Conservation (phyloP, 2,113 vertebrate genomes). For the Hydrochoerus hydrochaeris region DNA sequence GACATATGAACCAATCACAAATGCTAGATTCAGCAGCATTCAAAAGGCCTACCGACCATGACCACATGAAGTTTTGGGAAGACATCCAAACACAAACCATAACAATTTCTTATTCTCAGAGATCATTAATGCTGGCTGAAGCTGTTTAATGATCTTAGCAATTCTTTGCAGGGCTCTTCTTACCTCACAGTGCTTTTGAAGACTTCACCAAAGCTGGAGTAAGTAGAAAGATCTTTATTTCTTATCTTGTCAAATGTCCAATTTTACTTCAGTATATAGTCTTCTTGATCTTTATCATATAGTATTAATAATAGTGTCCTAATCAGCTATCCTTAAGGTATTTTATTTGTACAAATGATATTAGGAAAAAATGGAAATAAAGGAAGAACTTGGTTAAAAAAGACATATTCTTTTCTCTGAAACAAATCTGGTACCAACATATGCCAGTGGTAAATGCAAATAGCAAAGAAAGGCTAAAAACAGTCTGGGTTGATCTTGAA, state of each 20-base stretch:
- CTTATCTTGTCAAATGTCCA: background rate
- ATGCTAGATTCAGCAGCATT: too few species aligned
- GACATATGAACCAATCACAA: too few species aligned
- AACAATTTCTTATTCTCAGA: background rate
- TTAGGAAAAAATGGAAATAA: constrained; percentile 5
- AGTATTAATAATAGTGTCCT: background rate
- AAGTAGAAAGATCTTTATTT: background rate
- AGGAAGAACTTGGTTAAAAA: background rate
- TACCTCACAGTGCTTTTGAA: background rate
- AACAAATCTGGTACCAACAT: background rate
- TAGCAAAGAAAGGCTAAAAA: background rate
- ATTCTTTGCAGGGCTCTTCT: background rate
- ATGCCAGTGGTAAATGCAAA: background rate
- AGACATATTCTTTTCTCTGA: background rate
- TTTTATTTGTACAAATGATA: background rate
- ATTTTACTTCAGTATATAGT: background rate
- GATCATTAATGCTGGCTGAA: background rate
- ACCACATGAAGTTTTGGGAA: too few species aligned
- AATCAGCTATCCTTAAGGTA: background rate
- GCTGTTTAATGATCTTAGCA: background rate
- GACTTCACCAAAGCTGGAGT: background rate
- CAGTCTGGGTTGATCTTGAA: background rate
- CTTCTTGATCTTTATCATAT: background rate
- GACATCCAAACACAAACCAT: too few species aligned
- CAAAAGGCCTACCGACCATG: too few species aligned